Percentiles rank a stretch among this genome's conserved stretches.
Conservation (phyloP, 2,888 invertebrate genomes). For the Epicampocera succincta region DNA sequence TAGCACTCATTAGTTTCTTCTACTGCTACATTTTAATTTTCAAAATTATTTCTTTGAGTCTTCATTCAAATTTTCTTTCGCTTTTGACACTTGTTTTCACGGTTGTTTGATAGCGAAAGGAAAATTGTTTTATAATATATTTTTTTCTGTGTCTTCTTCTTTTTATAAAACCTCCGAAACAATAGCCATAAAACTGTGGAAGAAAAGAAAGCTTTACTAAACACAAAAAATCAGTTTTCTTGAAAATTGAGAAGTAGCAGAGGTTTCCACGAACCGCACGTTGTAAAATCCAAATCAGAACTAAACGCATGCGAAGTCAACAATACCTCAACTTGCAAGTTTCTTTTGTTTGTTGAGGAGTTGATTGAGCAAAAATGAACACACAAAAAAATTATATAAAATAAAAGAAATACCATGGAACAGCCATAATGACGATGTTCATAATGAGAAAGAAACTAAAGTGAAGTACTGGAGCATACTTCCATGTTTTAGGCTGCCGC, state of each 20-base stretch:
- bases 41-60: not conserved
- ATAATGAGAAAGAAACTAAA: slow-evolving; percentile 60
- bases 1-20: too few species aligned
- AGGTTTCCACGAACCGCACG: slow-evolving; percentile 75
- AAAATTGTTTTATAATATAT: slow-evolving; percentile 40
- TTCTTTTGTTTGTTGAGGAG: slow-evolving; percentile 32
- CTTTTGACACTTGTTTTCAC: slow-evolving; percentile 54
- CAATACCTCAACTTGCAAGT: slow-evolving; percentile 53
- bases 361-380: slow-evolving; percentile 9
- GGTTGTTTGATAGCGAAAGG: slow-evolving; percentile 57
- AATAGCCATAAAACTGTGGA: slow-evolving; percentile 11
- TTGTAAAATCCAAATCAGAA: slow-evolving; percentile 79
- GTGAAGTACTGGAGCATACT: slow-evolving; percentile 60
- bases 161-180: not conserved
- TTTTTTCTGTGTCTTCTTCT: too few species aligned
- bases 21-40: too few species aligned
- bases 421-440: slow-evolving; percentile 36
- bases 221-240: too few species aligned
- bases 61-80: not conserved
- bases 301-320: slow-evolving; percentile 75
- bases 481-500: slow-evolving; percentile 7
- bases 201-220: slow-evolving; percentile 61
- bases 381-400: slow-evolving; percentile 28
- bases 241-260: slow-evolving; percentile 6
- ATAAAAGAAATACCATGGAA: slow-evolving; percentile 45